These are phyloP conservation scores for Ochlodes sylvanus DNA, from an alignment of 2,888 invertebrate species.

Conservation along the genomic window DNA sequence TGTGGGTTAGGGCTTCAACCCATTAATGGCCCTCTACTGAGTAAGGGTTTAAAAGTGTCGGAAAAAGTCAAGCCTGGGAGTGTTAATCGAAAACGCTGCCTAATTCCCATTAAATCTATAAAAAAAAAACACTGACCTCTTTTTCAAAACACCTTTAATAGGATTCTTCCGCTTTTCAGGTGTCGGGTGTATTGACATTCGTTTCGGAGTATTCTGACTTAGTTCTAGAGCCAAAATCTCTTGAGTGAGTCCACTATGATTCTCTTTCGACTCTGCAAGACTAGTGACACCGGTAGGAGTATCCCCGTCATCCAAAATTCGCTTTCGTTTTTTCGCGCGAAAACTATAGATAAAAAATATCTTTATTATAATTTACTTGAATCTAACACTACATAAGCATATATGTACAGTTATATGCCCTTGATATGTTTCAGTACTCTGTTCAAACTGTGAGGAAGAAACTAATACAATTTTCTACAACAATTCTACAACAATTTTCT, in stretches of 20 bases:
- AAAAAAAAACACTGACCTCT: slow-evolving; percentile 67
- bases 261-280: slow-evolving; percentile 70
- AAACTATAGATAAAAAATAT: slow-evolving; percentile 55
- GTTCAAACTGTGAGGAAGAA: no score
- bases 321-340: slow-evolving; percentile 86
- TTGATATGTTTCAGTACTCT: no score
- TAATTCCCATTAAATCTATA: no score
- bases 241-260: slow-evolving; percentile 88
- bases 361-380: neutral
- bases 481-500: no score
- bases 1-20: no score
- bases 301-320: slow-evolving; percentile 81
- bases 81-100: no score
- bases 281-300: slow-evolving; percentile 76
- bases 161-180: slow-evolving; percentile 81
- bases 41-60: no score
- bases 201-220: slow-evolving; percentile 88
- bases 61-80: no score
- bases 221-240: slow-evolving; percentile 89
- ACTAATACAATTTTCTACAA: no score
- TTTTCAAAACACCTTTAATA: slow-evolving; percentile 86
- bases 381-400: no score
- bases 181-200: slow-evolving; percentile 81
- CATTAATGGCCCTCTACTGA: no score
- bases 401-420: no score